Percentiles rank a stretch among this genome's conserved stretches.
Conservation (phyloP, 2,113 vertebrate species). For the Uropsilus gracilis region DNA sequence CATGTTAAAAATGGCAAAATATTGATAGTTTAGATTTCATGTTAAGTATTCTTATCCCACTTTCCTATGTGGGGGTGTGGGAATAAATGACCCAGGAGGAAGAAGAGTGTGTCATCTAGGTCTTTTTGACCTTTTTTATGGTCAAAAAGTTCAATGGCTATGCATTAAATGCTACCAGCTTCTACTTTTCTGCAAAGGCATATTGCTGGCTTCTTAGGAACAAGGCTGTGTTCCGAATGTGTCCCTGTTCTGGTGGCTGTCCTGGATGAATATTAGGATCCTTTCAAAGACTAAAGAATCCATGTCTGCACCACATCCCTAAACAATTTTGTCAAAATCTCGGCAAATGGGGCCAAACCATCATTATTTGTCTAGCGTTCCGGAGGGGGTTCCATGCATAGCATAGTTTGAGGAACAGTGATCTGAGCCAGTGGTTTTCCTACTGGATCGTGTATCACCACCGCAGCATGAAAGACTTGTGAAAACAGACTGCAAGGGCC, state of each 20-base stretch:
- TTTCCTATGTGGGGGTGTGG: background rate
- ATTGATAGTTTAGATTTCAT: background rate
- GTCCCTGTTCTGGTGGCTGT: fast-evolving
- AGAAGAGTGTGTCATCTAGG: background rate
- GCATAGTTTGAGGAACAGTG: background rate
- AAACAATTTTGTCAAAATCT: background rate
- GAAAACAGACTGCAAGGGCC: background rate
- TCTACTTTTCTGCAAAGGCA: background rate
- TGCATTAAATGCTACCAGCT: no score
- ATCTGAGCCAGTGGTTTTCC: background rate
- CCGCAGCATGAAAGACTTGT: background rate
- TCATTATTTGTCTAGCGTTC: background rate
- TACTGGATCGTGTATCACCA: background rate
- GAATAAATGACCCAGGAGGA: background rate
- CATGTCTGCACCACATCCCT: background rate
- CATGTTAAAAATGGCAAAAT: background rate
- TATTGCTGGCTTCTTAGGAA: background rate
- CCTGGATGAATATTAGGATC: background rate
- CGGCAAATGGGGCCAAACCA: background rate
- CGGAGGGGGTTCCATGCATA: background rate
- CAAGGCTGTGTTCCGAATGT: background rate
- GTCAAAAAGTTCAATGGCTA: no score
- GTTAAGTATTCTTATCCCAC: background rate
- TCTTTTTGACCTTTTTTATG: background rate
- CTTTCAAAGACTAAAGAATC: background rate